phyloP scores from a whole-genome alignment of 2,888 invertebrate genomes.

The Netelia inedita region DNA sequence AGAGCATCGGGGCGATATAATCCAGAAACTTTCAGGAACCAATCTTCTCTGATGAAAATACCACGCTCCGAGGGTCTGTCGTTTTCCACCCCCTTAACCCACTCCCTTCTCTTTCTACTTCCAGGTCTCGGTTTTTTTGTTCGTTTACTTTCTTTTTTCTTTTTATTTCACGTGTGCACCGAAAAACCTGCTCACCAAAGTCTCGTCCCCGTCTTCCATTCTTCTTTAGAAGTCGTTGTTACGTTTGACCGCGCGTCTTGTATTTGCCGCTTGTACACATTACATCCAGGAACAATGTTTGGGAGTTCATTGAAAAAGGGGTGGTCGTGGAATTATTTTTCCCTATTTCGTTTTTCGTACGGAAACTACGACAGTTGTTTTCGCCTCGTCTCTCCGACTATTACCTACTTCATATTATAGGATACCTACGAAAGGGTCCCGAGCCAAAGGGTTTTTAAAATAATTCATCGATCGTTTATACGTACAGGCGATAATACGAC shows the following conservation, averaged over 20 bases:
- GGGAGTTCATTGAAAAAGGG: background rate
- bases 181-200: background rate
- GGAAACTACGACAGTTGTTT: slow-evolving; percentile 3
- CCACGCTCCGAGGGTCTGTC: slow-evolving; percentile 72
- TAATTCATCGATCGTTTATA: background rate
- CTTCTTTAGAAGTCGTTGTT: slow-evolving; percentile 68
- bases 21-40: slow-evolving; percentile 78
- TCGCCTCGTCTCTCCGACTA: background rate
- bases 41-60: slow-evolving; percentile 81
- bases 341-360: too few relatives aligned
- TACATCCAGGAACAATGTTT: slow-evolving; percentile 27
- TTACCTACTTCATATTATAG: too few relatives aligned
- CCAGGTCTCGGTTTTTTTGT: slow-evolving; percentile 71
- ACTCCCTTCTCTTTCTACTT: slow-evolving; percentile 24
- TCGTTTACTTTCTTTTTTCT: background rate
- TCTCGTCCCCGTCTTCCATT: background rate
- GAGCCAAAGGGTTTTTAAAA: background rate
- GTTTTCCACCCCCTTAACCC: slow-evolving; percentile 58
- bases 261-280: background rate
- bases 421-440: too few relatives aligned
- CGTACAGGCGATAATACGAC: background rate
- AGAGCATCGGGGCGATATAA: slow-evolving; percentile 73
- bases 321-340: background rate
- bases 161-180: background rate
- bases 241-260: slow-evolving; percentile 67